A percentile compares a stretch with the other conserved stretches of the same genome.
Evolutionary conservation across 2,113 vertebrate species (phyloP).

Genomic region (Chaenogobius annularis): DNA sequence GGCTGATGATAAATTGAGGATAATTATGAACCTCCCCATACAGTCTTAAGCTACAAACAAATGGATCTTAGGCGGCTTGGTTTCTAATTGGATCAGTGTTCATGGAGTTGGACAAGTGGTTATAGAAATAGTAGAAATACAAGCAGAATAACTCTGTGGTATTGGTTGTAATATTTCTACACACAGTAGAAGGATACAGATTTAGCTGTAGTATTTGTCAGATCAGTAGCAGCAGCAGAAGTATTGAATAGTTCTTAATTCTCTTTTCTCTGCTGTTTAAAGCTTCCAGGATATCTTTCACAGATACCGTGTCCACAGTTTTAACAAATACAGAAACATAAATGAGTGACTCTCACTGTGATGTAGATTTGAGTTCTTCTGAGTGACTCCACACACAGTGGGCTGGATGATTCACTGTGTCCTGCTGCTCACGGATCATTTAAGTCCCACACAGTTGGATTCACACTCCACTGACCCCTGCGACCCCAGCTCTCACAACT

Average conservation of each 20-base stretch:
- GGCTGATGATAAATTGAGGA: slow-evolving; percentile 9
- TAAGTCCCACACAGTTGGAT: slow-evolving; percentile 51
- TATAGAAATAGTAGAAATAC: background rate
- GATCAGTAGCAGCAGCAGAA: too few relatives aligned
- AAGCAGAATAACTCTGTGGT: background rate
- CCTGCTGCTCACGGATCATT: slow-evolving; percentile 39
- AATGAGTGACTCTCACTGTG: background rate
- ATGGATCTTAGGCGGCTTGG: background rate
- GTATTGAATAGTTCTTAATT: too few relatives aligned
- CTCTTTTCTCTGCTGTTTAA: too few relatives aligned
- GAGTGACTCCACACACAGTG: slow-evolving; percentile 39
- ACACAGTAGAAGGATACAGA: background rate
- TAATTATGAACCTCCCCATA: slow-evolving; percentile 27
- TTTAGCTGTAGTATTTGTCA: background rate
- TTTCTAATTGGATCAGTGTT: background rate
- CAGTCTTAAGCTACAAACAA: background rate
- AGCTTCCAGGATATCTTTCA: too few relatives aligned
- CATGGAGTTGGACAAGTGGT: background rate
- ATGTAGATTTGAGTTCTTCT: background rate
- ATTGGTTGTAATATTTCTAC: background rate
- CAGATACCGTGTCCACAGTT: background rate
- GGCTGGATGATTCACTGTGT: slow-evolving; percentile 57
- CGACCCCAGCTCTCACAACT: slow-evolving; percentile 32
- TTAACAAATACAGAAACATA: background rate
- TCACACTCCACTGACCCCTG: slow-evolving; percentile 36